Evolutionary conservation across 1,140 invertebrate genomes (phyloP).

Genomic region (Lutraria rhynchaena): DNA sequence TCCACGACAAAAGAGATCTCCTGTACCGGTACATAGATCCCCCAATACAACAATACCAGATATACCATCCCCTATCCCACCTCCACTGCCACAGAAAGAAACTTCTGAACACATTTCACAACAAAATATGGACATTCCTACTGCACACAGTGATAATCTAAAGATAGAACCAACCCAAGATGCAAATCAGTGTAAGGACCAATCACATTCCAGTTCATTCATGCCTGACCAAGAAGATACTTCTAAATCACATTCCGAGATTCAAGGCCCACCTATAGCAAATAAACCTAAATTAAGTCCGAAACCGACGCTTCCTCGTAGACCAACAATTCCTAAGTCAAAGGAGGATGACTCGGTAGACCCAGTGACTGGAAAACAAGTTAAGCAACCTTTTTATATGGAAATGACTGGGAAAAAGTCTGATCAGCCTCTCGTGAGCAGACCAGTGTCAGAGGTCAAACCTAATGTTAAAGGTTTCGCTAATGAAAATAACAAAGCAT

Average conservation of each 20-base stretch:
- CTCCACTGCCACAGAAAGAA: neutral
- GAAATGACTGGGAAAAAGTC: constrained; percentile 33
- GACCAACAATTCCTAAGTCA: neutral
- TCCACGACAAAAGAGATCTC: constrained; percentile 66
- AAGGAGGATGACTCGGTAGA: constrained; percentile 34
- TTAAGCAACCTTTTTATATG: constrained; percentile 36
- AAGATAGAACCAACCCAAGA: constrained; percentile 17
- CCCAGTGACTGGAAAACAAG: constrained; percentile 25
- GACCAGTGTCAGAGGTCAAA: constrained; percentile 46
- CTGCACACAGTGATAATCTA: constrained; percentile 17
- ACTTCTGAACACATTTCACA: constrained; percentile 21
- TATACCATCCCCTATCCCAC: neutral
- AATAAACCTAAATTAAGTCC: constrained; percentile 1
- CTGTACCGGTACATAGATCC: constrained; percentile 22
- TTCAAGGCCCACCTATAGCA: neutral
- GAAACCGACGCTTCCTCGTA: neutral
- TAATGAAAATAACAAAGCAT: neutral
- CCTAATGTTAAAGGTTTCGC: constrained; percentile 10
- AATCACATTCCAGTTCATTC: constrained; percentile 19
- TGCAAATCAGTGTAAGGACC: constrained; percentile 21
- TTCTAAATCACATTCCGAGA: constrained; percentile 21
- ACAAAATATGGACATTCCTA: constrained; percentile 10
- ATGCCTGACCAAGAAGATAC: constrained; percentile 33
- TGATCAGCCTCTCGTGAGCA: neutral
- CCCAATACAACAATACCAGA: neutral